Evolutionary conservation across 2,888 invertebrate species (phyloP), one percentile per base, ranked within the genome.

Genomic region (Diarsia dahlii): DNA sequence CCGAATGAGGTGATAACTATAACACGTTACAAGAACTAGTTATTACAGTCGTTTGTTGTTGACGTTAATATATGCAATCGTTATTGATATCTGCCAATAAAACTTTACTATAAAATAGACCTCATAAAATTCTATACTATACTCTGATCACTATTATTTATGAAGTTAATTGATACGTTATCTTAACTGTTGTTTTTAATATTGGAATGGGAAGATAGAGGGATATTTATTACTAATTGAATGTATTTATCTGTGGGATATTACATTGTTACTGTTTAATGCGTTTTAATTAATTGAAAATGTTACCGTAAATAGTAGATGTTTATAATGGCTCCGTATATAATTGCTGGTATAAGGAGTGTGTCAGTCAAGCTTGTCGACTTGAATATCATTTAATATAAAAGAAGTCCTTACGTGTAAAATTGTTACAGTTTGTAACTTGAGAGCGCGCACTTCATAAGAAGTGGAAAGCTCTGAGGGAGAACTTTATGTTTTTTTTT

Each of bases 31-130:
- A 72, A 76, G 60, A 85, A 62, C 77, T 71, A 79, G 74, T 80
- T 85, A 74, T 66, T 70, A 74, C 72, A 77, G 48, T 73, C 62
- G 64, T 75, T 80, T 62, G 58, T 72, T 65, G 76, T 50, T 66
- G 74, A 80, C 69, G 67, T 74, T 74, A 85, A 83, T 85, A 74
- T 83, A 87, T 86, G 74, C 78, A 72, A 70, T 66, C 67, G 71
- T 67, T 78, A 79, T 80, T 72, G 81, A 87, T 85, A 86, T 85
- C 76, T 70, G 74, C 76, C 76, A 77, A 81, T 86, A 78, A 85
- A 78, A 84, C 34, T 76, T 74, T 50, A 74, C 75, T 73, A 78
- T 83, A 75, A 78, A 81, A 74, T 83, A 70, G 76, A 63, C 39
- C 65, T 62, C 65, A 69, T 86, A 86, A 79, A 86, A 86, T 72